Conservation (phyloP, 2,113 vertebrate species). For the Barnardius zonarius region DNA sequence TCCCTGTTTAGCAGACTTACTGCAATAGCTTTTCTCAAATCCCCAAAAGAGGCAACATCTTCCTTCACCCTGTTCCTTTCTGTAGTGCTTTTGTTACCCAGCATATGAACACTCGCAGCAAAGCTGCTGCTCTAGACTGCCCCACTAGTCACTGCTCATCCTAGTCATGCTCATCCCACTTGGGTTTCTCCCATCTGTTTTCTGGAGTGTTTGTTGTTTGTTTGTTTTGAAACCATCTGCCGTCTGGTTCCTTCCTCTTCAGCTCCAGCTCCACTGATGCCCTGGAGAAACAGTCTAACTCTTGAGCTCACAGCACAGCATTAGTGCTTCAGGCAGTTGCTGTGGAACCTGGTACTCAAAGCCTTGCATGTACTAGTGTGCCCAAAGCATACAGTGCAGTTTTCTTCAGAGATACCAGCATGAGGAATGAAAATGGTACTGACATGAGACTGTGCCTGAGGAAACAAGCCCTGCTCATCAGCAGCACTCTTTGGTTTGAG, state of each 20-base stretch:
- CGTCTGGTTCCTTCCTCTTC: background rate
- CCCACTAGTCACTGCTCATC: background rate
- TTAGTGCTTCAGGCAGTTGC: background rate
- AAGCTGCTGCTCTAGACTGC: background rate
- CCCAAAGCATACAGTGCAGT: background rate
- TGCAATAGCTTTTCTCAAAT: background rate
- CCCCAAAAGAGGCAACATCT: background rate
- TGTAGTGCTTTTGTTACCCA: background rate
- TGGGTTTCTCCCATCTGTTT: background rate
- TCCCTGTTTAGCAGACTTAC: background rate
- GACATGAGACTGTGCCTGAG: background rate
- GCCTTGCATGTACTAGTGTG: background rate
- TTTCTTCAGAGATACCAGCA: background rate
- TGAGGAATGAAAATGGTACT: background rate
- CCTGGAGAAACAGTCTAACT: background rate
- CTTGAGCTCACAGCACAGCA: background rate
- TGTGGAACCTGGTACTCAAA: background rate
- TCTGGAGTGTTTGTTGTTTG: background rate
- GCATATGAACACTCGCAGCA: background rate
- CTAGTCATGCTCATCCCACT: background rate
- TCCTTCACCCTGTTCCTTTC: background rate
- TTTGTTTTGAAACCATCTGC: slow-evolving; percentile 18
- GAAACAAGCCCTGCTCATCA: background rate
- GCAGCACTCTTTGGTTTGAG: background rate
- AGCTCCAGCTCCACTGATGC: background rate